These are phyloP conservation scores for Thymelicus acteon DNA, from an alignment of 2,888 invertebrate species.

Conservation along the genomic window DNA sequence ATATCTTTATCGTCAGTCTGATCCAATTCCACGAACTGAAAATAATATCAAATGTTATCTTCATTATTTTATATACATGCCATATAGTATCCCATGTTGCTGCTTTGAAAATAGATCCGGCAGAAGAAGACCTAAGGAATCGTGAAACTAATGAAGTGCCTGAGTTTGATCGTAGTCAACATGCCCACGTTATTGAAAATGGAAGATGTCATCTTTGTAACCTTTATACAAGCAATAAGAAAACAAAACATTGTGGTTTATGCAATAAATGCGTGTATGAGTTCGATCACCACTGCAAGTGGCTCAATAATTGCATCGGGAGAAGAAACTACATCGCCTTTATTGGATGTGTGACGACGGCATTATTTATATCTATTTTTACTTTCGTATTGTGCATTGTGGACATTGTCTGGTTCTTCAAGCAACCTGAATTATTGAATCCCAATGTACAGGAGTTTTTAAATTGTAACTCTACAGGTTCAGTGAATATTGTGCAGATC, in stretches of 20 bases:
- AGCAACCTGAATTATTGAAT: constrained; percentile 85
- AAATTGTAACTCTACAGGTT: constrained; percentile 59
- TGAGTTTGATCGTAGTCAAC: constrained; percentile 93
- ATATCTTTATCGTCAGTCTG: constrained; percentile 90
- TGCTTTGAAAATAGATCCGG: constrained; percentile 94
- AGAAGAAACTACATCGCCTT: constrained; percentile 94
- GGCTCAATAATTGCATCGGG: constrained; percentile 99
- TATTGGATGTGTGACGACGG: constrained; percentile 91
- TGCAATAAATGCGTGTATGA: constrained; percentile 98
- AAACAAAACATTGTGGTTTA: constrained; percentile 97
- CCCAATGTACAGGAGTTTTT: constrained; percentile 80
- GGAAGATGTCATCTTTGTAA: constrained; percentile 97
- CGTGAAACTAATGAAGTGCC: constrained; percentile 87
- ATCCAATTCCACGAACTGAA: constrained; percentile 87
- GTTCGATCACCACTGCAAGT: constrained; percentile 99
- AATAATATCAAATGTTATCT: constrained; percentile 84
- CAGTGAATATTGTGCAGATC: constrained; percentile 49
- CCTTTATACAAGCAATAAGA: constrained; percentile 88
- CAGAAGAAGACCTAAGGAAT: constrained; percentile 91
- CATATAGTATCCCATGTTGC: constrained; percentile 91
- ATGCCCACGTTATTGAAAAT: constrained; percentile 97
- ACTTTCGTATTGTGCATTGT: constrained; percentile 89
- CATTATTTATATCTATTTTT: constrained; percentile 88
- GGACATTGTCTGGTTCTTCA: constrained; percentile 88
- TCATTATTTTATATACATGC: constrained; percentile 87